Evolutionary conservation across 2,113 vertebrate genomes (phyloP).

Genomic region (Pluvialis apricaria): DNA sequence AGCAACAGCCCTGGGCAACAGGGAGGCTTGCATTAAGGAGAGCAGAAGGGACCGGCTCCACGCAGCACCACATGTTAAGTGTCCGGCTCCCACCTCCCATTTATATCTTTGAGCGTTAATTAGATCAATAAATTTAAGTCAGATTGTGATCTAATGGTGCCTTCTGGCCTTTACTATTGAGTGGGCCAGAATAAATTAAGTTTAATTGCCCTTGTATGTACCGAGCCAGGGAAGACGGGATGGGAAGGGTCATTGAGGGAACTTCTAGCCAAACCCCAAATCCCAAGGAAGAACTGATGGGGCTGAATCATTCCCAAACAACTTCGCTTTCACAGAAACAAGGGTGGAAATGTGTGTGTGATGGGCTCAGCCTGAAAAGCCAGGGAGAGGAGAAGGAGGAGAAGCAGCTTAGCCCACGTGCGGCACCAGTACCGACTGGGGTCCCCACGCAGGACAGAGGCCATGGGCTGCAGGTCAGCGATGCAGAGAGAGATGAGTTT

Average conservation of each 20-base stretch:
- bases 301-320: neutral
- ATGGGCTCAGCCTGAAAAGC: neutral
- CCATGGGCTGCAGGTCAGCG: neutral
- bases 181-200: neutral
- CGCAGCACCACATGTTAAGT: neutral
- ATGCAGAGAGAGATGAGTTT: neutral
- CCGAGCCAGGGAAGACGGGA: neutral
- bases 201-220: constrained; percentile 16
- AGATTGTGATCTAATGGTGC: constrained; percentile 32
- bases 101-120: constrained; percentile 29
- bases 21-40: neutral
- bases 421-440: rapidly evolving
- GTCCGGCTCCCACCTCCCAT: neutral
- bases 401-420: neutral
- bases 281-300: neutral
- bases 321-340: neutral
- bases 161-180: constrained; percentile 35
- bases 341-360: neutral
- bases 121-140: constrained; percentile 44
- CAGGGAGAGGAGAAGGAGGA: neutral
- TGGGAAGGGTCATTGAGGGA: neutral
- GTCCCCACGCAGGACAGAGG: neutral
- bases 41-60: constrained; percentile 13
- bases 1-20: neutral
- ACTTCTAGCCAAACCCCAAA: neutral